These are phyloP conservation scores for Campopleginae sp. DNA, from an alignment of 2,888 invertebrate species.

Conservation along the genomic window DNA sequence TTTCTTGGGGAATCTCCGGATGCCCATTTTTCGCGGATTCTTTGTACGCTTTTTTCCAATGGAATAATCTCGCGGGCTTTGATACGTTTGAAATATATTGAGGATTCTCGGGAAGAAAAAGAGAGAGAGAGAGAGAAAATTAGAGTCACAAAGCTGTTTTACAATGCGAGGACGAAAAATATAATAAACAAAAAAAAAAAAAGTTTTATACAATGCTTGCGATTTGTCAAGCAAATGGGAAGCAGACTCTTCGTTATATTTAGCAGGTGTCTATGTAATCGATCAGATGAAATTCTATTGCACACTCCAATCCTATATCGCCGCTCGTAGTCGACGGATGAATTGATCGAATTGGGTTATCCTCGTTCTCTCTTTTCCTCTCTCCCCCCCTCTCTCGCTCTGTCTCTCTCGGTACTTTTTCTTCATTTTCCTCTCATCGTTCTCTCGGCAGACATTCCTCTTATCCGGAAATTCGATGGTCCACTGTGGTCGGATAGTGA, in stretches of 20 bases:
- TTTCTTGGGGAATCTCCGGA: neutral
- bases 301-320: conserved; percentile 42
- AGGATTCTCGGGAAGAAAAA: neutral
- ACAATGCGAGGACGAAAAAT: neutral
- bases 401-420: conserved; percentile 16
- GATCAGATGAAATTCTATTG: conserved; percentile 59
- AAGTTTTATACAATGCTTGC: conserved; percentile 24
- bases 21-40: neutral
- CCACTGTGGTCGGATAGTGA: conserved; percentile 56
- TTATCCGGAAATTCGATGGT: conserved; percentile 63
- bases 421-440: conserved; percentile 27
- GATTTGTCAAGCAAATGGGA: conserved; percentile 60
- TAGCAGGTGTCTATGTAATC: conserved; percentile 58
- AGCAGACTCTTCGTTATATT: conserved; percentile 47
- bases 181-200: neutral
- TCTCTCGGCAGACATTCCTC: conserved; percentile 47
- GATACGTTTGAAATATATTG: conserved; percentile 2
- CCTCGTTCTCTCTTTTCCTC: conserved; percentile 40
- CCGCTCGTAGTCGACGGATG: conserved; percentile 42
- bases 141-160: neutral
- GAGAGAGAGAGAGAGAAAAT: neutral
- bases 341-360: conserved; percentile 61
- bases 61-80: neutral
- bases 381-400: conserved; percentile 48
- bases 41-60: neutral